Percentiles rank a stretch among this genome's conserved stretches.
phyloP scores from a whole-genome alignment of 2,113 vertebrate species.

The Gallinago media region DNA sequence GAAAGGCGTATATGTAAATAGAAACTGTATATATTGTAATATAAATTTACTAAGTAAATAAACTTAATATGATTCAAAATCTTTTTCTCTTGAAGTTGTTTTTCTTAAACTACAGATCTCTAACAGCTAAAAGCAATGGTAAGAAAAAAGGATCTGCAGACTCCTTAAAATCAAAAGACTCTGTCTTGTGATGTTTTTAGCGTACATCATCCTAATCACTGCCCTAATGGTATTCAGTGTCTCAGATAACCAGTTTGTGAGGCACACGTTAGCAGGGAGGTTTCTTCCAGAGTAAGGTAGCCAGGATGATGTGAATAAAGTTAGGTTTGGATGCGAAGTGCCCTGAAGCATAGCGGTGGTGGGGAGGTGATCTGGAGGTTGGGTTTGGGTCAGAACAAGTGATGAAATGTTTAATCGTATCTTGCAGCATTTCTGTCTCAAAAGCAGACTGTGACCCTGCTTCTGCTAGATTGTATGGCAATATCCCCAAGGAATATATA shows the following conservation, averaged over 20 bases:
- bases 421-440: not conserved
- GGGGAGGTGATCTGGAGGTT: not conserved
- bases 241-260: not conserved
- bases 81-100: not conserved
- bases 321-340: not conserved
- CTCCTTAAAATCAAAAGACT: not conserved
- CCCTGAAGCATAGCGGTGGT: not conserved
- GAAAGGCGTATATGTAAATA: slow-evolving; percentile 48
- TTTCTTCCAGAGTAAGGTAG: not conserved
- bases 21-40: slow-evolving; percentile 71
- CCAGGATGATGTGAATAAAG: not conserved
- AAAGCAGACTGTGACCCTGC: not conserved
- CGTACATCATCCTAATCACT: not conserved
- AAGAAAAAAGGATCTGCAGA: not conserved
- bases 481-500: not conserved
- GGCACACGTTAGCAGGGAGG: not conserved
- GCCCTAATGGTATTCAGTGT: not conserved
- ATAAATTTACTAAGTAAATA: slow-evolving; percentile 55
- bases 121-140: not conserved
- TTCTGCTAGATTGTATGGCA: not conserved
- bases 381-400: not conserved
- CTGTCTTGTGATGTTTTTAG: not conserved
- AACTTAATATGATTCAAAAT: slow-evolving; percentile 25
- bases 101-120: not conserved
- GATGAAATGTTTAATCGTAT: not conserved